Conservation (phyloP, 2,797 vertebrate genomes). For the Gymnothorax reevesii region DNA sequence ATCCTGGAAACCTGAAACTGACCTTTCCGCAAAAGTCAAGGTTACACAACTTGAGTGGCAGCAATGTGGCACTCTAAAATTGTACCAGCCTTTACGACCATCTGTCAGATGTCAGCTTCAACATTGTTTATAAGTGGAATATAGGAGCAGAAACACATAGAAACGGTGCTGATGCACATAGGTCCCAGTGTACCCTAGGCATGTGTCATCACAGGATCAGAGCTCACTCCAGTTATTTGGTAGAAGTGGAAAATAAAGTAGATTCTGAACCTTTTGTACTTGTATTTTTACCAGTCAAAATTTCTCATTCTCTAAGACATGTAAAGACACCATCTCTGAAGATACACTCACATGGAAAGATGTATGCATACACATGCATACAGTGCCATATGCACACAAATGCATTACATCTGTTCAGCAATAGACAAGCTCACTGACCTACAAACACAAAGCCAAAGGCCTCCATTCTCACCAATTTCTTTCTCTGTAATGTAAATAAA, state of each 20-base stretch:
- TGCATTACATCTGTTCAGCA: neutral
- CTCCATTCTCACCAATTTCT: neutral
- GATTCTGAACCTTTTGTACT: neutral
- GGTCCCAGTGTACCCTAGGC: neutral
- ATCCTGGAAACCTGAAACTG: neutral
- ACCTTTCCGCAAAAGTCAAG: neutral
- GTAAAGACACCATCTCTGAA: neutral
- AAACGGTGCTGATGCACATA: neutral
- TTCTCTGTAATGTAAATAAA: neutral
- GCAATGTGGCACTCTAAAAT: neutral
- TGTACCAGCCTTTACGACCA: neutral
- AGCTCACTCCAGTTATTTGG: neutral
- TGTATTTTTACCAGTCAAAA: neutral
- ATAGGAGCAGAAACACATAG: neutral
- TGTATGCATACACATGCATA: neutral
- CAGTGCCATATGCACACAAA: neutral
- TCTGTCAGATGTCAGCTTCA: neutral
- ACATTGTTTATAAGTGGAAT: neutral
- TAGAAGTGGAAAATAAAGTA: neutral
- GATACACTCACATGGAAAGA: neutral
- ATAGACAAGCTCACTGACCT: neutral
- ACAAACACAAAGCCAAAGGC: neutral
- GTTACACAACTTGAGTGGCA: neutral
- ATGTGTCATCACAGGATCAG: neutral
- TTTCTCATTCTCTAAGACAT: neutral